Evolutionary conservation across 2,888 invertebrate genomes (phyloP), one percentile per base, ranked within the genome.

Genomic region (Pseudolycoriella hygida): DNA sequence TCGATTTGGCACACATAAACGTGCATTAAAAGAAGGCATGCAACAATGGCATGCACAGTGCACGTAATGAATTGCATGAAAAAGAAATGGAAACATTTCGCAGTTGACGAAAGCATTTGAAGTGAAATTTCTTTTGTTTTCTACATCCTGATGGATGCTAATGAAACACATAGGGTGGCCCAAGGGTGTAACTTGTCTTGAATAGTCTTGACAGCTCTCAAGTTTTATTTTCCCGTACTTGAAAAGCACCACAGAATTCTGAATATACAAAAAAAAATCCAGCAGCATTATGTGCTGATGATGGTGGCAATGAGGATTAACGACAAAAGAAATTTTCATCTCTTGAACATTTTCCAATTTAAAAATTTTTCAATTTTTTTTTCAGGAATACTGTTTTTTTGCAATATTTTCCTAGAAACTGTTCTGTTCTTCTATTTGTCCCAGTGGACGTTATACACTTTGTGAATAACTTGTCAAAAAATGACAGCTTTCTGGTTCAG

Each of bases 151-250:
- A 47, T 47, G 44, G 44, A 47, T 47, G 44, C 44, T 47, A 47
- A 44, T 47, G 47, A 47, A 47, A 47, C 45, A 12, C 34, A 31
- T 40, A 25, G 19, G 39, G 18, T 41, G 25, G 42, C 45, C 45
- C 45, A 41, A 20, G 42, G 45, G 45, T 41, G 41, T 45, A 34
- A 45, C 45, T 45, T 45, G 45, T 45, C 45, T 45, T 45, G 37
- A 45, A 41, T 25, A 42, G 45, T 41, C 45, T 37, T 42, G 45
- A 45, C 45, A 45, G 45, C 45, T 45, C 41, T 45, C 41, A 42
- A 41, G 45, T 42, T 45, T 19, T 41, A 41, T 45, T 41, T 41
- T 45, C n/a, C 40, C 41, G 15, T 42, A 31, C 14, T 42, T 17
- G 25, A 42, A 14, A n/a, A 42, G 14, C 42, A 42, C 30, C 42